Conservation (phyloP, 2,113 vertebrate species). For the Acrocephalus kingi region DNA sequence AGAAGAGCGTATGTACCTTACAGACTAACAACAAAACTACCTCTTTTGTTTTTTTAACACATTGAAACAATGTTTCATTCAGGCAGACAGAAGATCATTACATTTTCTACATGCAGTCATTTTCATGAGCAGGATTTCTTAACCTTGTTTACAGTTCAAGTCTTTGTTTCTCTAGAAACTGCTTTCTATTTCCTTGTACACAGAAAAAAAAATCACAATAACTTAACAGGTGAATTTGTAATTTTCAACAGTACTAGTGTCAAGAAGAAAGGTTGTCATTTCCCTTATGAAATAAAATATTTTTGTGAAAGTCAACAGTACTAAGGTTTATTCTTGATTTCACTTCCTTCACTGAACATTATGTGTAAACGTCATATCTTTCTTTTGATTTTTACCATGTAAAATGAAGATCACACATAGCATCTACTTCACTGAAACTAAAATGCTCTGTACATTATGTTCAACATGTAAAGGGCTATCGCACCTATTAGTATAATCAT, state of each 20-base stretch:
- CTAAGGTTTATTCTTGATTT: neutral
- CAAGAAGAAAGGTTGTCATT: neutral
- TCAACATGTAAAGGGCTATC: neutral
- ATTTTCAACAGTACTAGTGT: neutral
- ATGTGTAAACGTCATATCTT: neutral
- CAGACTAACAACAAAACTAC: neutral
- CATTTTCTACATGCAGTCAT: constrained; percentile 11
- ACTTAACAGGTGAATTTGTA: neutral
- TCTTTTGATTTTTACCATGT: neutral
- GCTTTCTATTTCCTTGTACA: neutral
- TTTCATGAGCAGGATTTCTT: neutral
- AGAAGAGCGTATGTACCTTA: neutral
- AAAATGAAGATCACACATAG: neutral
- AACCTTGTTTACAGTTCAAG: neutral
- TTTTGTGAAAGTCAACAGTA: neutral
- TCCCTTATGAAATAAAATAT: neutral
- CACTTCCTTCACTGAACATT: neutral
- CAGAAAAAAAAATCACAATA: neutral
- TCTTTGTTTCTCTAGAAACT: neutral
- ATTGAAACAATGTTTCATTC: neutral
- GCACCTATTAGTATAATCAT: neutral
- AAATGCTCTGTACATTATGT: neutral
- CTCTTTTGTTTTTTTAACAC: neutral
- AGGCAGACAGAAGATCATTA: neutral
- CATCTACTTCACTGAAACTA: neutral